Evolutionary conservation across 2,797 vertebrate genomes (phyloP).

Genomic region (Dendrocincla fuliginosa): DNA sequence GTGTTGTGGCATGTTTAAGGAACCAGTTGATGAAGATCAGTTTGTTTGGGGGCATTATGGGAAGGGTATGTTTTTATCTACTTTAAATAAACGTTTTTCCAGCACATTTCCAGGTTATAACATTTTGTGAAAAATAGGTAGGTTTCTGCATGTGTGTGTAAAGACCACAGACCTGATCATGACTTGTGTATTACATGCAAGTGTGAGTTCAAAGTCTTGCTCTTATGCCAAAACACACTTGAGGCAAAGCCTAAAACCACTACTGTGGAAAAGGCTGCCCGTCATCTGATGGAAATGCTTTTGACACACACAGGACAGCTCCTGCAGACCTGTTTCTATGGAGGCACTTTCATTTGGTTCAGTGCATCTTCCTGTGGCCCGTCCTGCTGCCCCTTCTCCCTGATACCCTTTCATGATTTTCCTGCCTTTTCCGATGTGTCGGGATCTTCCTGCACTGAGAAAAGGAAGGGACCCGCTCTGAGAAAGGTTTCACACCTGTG

Average conservation of each 20-base stretch:
- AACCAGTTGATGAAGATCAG: constrained; percentile 25
- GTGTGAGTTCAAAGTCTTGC: not conserved
- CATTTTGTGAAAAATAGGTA: not conserved
- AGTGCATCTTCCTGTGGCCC: not conserved
- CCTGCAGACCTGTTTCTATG: not conserved
- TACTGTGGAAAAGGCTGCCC: not conserved
- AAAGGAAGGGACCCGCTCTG: not conserved
- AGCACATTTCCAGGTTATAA: not conserved
- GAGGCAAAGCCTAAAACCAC: not conserved
- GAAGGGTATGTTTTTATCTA: not conserved
- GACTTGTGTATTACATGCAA: not conserved
- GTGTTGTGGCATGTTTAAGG: constrained; percentile 34
- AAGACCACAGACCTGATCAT: not conserved
- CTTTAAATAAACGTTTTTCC: not conserved
- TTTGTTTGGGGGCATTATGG: not conserved
- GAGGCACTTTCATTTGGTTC: not conserved
- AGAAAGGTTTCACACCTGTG: not conserved
- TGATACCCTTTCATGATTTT: not conserved
- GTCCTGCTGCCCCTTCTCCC: not conserved
- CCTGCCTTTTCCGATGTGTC: not conserved
- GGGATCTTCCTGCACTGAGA: not conserved
- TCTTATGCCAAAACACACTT: not conserved
- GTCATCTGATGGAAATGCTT: not conserved
- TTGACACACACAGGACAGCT: not conserved
- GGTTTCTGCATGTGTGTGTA: not conserved